phyloP scores from a whole-genome alignment of 2,113 vertebrate genomes.

The Delphinus delphis region DNA sequence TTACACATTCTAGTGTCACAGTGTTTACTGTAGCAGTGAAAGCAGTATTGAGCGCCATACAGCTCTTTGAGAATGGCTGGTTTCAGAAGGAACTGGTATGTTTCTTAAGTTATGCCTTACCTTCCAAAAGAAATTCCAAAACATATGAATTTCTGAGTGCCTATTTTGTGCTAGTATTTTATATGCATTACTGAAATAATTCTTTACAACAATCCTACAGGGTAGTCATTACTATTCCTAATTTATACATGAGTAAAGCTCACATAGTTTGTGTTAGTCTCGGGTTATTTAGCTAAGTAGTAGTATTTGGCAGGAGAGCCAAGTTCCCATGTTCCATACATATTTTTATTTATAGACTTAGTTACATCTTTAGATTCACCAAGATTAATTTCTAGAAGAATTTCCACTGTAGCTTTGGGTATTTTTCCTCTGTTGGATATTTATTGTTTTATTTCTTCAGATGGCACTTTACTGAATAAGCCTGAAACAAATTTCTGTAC shows the following conservation, averaged over 20 bases:
- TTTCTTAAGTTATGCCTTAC: not conserved
- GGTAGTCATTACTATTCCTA: not conserved
- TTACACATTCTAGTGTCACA: not conserved
- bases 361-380: not conserved
- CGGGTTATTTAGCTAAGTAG: not conserved
- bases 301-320: not conserved
- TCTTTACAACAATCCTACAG: not conserved
- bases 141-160: not conserved
- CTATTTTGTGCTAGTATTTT: not conserved
- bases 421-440: not conserved
- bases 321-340: not conserved
- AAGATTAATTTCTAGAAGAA: slow-evolving; percentile 46
- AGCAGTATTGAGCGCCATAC: not conserved
- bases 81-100: not conserved
- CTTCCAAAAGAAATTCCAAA: not conserved
- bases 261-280: not conserved
- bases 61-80: not conserved
- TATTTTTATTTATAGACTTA: not conserved
- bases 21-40: not conserved
- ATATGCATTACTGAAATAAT: not conserved
- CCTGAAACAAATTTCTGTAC: not conserved
- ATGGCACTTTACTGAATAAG: not conserved
- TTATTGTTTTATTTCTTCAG: not conserved
- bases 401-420: not conserved
- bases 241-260: not conserved